Evolutionary conservation across 1,140 invertebrate genomes (phyloP).

Genomic region (Zaprionus tsacasi): DNA sequence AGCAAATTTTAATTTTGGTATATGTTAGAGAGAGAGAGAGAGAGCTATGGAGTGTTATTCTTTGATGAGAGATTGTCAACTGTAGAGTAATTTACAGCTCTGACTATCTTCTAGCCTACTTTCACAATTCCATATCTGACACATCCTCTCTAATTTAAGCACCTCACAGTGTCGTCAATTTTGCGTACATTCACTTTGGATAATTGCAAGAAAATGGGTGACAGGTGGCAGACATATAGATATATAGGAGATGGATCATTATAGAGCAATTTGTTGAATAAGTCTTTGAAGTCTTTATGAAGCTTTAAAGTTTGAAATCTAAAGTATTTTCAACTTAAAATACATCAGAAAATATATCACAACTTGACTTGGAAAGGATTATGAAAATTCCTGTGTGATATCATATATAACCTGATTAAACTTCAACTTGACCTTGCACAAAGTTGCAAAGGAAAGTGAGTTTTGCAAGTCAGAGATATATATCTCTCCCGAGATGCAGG

Average conservation of each 20-base stretch:
- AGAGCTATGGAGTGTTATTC: neutral
- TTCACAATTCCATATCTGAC: slow-evolving; percentile 17
- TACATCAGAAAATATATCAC: neutral
- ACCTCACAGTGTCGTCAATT: slow-evolving; percentile 31
- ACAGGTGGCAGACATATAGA: neutral
- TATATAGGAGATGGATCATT: neutral
- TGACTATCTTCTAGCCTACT: slow-evolving; percentile 37
- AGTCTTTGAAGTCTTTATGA: neutral
- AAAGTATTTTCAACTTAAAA: neutral
- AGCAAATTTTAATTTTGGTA: slow-evolving; percentile 8
- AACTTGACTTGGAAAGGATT: neutral
- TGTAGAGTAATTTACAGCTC: slow-evolving; percentile 17
- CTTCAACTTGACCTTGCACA: neutral
- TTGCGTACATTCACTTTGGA: slow-evolving; percentile 40
- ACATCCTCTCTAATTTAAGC: slow-evolving; percentile 56
- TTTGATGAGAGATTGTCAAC: slow-evolving; percentile 8
- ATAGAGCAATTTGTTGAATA: neutral
- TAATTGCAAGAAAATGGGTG: slow-evolving; percentile 31
- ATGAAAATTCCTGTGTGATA: neutral
- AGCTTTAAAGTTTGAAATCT: neutral
- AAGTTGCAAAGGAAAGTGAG: slow-evolving; percentile 8
- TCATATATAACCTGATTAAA: neutral
- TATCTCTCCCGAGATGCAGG: slow-evolving; percentile 5
- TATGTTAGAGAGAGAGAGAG: neutral
- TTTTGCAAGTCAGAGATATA: slow-evolving; percentile 11